Base-by-base conservation (phyloP, 2,888 invertebrate genomes). In the Lomographa bimaculata region DNA sequence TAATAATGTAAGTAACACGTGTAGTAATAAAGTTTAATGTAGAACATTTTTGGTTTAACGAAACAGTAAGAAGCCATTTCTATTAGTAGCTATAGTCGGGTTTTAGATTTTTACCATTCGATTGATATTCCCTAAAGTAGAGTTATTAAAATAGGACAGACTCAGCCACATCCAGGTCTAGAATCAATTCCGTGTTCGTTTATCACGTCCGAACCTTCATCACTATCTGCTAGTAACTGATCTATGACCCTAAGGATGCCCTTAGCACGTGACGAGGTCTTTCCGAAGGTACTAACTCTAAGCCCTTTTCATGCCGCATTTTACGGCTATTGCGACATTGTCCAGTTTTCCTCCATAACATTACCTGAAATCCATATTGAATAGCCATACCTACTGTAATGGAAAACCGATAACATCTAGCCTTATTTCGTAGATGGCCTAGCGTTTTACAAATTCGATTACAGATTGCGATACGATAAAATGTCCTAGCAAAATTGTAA, bases 211-310 rank as follows among this genome's bases (percentile, higher is more conserved):
- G 55, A 61, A 60, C 82, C 83, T 79, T 81, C 75, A 57, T 46
- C 39, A 45, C 52, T 71, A 67, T 74, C 72, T 56, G 56, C 54
- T 63, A 54, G 61, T 57, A 60, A 60, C 56, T 47, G 60, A 65
- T 77, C 72, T 79, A 71, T 76, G 80, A 76, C 76, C 77, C 80
- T 79, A 61, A 60, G 63, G 60, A 65, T 71, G 83, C 78, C 79
- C 81, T 82, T 70, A 72, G 75, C 69, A 73, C 83, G 87, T 83
- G 82, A 75, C 81, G 77, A 85, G 82, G 82, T 69, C 77, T 69
- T 40, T 24, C 25, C 47, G 55, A 62, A 60, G 59, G 65, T 29
- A 56, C 67, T 39, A 49, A 37, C n/a, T 35, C 61, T 46, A 54
- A 54, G 69, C 74, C 69, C 69, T 78, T 74, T 74, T 72, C 71